phyloP scores from a whole-genome alignment of 2,888 invertebrate species.

The Athalia circularis region DNA sequence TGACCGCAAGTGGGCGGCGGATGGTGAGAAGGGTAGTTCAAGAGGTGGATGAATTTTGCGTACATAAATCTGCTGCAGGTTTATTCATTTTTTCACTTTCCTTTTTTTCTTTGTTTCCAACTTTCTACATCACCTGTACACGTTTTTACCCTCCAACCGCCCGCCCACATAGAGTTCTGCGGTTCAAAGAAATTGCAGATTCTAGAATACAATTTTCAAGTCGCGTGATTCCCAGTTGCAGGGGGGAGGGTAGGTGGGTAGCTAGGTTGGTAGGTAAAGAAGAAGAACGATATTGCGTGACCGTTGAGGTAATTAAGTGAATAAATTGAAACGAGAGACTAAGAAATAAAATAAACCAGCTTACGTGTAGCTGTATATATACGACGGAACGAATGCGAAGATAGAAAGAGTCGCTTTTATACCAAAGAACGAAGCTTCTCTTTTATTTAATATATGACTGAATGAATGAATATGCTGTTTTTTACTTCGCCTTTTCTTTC shows the following conservation, averaged over 20 bases:
- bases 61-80: no score
- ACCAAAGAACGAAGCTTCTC: neutral
- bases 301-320: slow-evolving; percentile 36
- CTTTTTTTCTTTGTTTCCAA: neutral
- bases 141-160: neutral
- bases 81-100: no score
- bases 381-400: neutral
- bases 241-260: no score
- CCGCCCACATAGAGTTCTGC: no score
- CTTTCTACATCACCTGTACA: slow-evolving; percentile 21
- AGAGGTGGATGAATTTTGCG: no score
- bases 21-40: no score
- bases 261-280: neutral
- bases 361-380: slow-evolving; percentile 3
- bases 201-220: slow-evolving; percentile 29
- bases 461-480: neutral
- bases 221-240: slow-evolving; percentile 13
- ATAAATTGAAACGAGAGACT: slow-evolving; percentile 16
- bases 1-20: no score
- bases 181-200: slow-evolving; percentile 12
- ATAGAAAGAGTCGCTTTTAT: neutral
- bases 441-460: no score
- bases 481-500: neutral
- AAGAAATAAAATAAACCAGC: slow-evolving; percentile 28
- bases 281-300: slow-evolving; percentile 39